Evolutionary conservation across 2,797 vertebrate species (phyloP), one percentile per base, ranked within the genome.

Genomic region (Chaenodraco wilsoni): DNA sequence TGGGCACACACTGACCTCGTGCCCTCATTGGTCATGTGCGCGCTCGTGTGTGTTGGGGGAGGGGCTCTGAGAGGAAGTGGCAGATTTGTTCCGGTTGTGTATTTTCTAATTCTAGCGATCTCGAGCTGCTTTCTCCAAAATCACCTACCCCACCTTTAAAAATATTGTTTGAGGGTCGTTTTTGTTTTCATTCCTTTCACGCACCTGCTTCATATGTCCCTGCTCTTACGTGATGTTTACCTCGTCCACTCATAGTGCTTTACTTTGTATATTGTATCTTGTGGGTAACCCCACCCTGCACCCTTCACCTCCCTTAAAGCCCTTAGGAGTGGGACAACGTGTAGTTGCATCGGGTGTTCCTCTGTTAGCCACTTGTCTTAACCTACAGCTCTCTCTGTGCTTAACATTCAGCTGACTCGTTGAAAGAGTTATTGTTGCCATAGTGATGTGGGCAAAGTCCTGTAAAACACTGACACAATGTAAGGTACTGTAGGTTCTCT

Each of bases 291-390:
- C 46, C 13, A 8, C 59, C 59, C 61, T 50, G 66, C 50, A 55
- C 58, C 68, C 69, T n/a, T 14, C 2, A 44, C 45, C 16, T 60
- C 55, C 69, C 65, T 67, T 37, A 21, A 52, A 7, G 33, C 50
- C 45, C 43, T 74, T 49, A n/a, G 46, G 60, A 68, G 19, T 50
- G 63, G 21, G 74, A 37, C 45, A 46, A 19, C 9, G 33, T 37
- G 33, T 37, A 2, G 33, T 49, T 79, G 66, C 69, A 41, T 63
- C 55, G 58, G 70, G 46, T 17, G 67, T 74, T 23, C 67, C 65
- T 50, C 52, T 58, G 72, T 70, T 72, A 76, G 76, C 86, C 84
- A 69, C 13, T 60, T 84, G 89, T 92, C 88, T 91, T 89, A 83
- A 89, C 69, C 73, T 60, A 5, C 31, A 80, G 58, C 77, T 84